Conservation (phyloP, 1,140 invertebrate species). For the Calycopis cecrops region DNA sequence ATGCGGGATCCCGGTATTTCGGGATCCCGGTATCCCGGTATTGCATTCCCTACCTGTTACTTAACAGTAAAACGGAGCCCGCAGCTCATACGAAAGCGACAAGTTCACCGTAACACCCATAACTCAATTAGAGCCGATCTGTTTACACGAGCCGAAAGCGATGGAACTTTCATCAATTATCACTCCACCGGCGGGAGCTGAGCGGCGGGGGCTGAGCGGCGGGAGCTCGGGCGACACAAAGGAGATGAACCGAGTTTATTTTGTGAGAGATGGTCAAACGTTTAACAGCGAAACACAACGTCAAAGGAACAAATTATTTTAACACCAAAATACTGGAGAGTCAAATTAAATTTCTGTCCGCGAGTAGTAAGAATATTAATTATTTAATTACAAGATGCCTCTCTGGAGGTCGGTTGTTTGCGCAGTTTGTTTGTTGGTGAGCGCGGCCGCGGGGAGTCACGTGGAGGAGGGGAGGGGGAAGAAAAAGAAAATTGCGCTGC, state of each 20-base stretch:
- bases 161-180: conserved; percentile 5
- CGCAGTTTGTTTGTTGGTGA: background rate
- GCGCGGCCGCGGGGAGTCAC: background rate
- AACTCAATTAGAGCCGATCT: background rate
- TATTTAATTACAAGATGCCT: background rate
- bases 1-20: too few species aligned
- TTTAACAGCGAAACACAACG: background rate
- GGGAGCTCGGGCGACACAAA: background rate
- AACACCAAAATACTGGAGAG: background rate
- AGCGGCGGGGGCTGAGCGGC: too few species aligned
- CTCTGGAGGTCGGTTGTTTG: background rate
- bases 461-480: conserved; percentile 1
- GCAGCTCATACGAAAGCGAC: background rate
- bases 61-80: too few species aligned
- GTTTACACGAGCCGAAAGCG: background rate
- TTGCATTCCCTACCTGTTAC: too few species aligned
- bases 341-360: too few species aligned
- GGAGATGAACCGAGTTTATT: background rate
- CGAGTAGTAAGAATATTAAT: too few species aligned
- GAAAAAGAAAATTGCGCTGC: conserved; percentile 15
- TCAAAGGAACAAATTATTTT: background rate
- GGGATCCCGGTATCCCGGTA: too few species aligned
- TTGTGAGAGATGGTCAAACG: background rate
- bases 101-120: background rate
- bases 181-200: too few species aligned